Evolutionary conservation across 2,113 vertebrate species (phyloP), one percentile per base, ranked within the genome.

Genomic region (Dendrocopos noguchii): DNA sequence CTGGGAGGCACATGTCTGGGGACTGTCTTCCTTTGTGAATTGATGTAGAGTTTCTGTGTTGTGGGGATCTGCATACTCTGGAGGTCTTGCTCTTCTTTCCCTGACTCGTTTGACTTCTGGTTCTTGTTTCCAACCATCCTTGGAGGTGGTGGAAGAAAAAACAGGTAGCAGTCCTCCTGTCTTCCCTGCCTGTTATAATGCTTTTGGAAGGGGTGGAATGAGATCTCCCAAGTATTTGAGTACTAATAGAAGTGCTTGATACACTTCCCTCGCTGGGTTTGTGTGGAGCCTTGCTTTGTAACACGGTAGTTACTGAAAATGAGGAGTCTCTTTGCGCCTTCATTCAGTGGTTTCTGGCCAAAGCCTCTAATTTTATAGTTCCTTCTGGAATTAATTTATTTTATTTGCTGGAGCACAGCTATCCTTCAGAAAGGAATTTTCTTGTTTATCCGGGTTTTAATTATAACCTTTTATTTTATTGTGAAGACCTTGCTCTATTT

Each of bases 231-330:
- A 8, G 42, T 10, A 13, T 52, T 73, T 1, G 5, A 5, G 4
- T 56, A 3, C 42, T 55, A 6, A 31, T 55, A 7, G 3, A 7
- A 31, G 12, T n/a, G 7, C 56, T 66, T 10, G 34, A 20, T 63
- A 10, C 0, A 1, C 16, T 50, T 67, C 39, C 27, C 16, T 13
- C 6, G 18, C 47, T n/a, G 36, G 31, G 42, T 46, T 59, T 42
- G 18, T 29, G 4, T 28, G 52, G 64, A 70, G 60, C 29, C 19
- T 55, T 44, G 17, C 42, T 80, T 29, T 57, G 20, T 46, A 21
- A 33, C 15, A 4, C 0, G 1, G 42, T 10, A 29, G 28, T 50
- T 53, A 4, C 0, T 36, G 74, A 70, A 22, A 27, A 15, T 1
- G 3, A 61, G 24, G 24, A 34, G 31, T 28, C 31, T 57, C 34